Evolutionary conservation across 2,888 invertebrate species (phyloP).

Genomic region (Macrophya alboannulata): DNA sequence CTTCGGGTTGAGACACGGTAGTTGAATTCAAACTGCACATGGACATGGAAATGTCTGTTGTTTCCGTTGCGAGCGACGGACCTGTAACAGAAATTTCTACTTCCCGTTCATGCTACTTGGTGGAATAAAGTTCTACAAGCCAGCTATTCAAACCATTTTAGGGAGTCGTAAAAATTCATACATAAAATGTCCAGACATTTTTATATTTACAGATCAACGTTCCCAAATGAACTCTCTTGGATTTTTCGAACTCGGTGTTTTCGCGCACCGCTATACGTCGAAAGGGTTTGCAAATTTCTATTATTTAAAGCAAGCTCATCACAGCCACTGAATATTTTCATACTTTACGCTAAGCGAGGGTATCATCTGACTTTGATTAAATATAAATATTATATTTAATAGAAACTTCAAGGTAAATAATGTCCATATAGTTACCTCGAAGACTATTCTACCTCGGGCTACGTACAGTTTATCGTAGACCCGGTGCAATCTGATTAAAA

Average conservation of each 20-base stretch:
- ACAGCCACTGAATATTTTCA: neutral
- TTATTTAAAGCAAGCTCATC: neutral
- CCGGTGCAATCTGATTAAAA: neutral
- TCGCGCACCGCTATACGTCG: neutral
- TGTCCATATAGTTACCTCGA: neutral
- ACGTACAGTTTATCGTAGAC: neutral
- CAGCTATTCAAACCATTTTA: constrained; percentile 28
- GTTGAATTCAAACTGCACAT: constrained; percentile 81
- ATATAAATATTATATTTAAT: neutral
- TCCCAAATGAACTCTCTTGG: neutral
- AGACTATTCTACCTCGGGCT: neutral
- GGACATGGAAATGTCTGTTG: constrained; percentile 81
- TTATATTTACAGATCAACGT: neutral
- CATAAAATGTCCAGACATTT: neutral
- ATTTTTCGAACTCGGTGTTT: neutral
- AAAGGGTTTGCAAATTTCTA: neutral
- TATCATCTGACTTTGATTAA: neutral
- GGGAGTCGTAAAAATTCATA: neutral
- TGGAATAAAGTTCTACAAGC: constrained; percentile 9
- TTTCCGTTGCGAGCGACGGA: constrained; percentile 80
- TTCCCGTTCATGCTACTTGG: constrained; percentile 30
- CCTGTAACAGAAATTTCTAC: constrained; percentile 72
- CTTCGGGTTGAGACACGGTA: constrained; percentile 78
- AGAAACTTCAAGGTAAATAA: neutral
- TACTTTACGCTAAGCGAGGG: neutral